Evolutionary conservation across 2,797 vertebrate genomes (phyloP).

Genomic region (Rachycentron canadum): DNA sequence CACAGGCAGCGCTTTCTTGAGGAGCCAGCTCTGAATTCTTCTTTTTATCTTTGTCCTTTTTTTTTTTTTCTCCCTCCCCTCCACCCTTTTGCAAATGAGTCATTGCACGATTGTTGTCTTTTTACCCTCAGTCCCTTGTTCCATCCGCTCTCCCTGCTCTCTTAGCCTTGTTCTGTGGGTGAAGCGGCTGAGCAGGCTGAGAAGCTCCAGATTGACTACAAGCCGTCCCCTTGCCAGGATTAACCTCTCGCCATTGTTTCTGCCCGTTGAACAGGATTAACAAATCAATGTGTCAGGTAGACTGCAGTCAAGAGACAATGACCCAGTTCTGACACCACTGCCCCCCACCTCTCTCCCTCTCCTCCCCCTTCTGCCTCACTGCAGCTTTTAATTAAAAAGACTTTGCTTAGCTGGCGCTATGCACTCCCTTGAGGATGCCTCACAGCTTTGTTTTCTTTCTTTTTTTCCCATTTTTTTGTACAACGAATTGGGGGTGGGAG

Average conservation of each 20-base stretch:
- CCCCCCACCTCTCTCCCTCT: slow-evolving; percentile 51
- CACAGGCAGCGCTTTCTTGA: slow-evolving; percentile 57
- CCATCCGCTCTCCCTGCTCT: slow-evolving; percentile 50
- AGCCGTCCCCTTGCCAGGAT: slow-evolving; percentile 81
- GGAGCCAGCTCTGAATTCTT: slow-evolving; percentile 48
- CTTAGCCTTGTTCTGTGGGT: slow-evolving; percentile 58
- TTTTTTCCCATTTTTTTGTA: slow-evolving; percentile 24
- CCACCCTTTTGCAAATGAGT: slow-evolving; percentile 66
- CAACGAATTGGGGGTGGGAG: slow-evolving; percentile 34
- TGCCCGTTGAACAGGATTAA: slow-evolving; percentile 89
- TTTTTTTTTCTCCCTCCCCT: not conserved
- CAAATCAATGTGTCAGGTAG: slow-evolving; percentile 90
- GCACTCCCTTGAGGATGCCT: slow-evolving; percentile 78
- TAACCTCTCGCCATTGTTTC: slow-evolving; percentile 87
- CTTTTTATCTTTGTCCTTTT: slow-evolving; percentile 41
- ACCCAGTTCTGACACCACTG: slow-evolving; percentile 86
- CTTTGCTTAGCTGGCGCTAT: slow-evolving; percentile 83
- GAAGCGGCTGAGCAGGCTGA: slow-evolving; percentile 72
- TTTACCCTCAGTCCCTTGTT: slow-evolving; percentile 39
- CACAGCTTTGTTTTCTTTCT: slow-evolving; percentile 73
- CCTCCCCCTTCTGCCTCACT: slow-evolving; percentile 77
- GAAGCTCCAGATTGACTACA: slow-evolving; percentile 82
- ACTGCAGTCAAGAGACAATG: slow-evolving; percentile 88
- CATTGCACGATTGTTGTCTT: slow-evolving; percentile 58
- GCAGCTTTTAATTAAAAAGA: slow-evolving; percentile 88